Percentiles rank a stretch among this genome's conserved stretches.
phyloP scores from a whole-genome alignment of 2,113 vertebrate genomes.

The Pteruthius melanotis region DNA sequence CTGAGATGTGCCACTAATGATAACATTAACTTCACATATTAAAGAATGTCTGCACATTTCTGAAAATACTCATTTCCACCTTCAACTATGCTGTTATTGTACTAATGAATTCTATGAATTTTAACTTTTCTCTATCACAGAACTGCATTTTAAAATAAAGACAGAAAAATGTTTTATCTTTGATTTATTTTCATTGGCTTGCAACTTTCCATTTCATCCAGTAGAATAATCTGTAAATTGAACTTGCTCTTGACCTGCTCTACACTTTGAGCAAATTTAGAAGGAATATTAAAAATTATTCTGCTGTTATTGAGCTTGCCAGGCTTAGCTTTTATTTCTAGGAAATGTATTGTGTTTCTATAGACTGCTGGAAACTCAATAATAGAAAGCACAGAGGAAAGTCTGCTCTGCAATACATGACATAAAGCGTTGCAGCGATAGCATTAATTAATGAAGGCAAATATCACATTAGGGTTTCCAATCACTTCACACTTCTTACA shows the following conservation, averaged over 20 bases:
- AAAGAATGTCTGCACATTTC: constrained; percentile 54
- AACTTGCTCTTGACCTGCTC: background rate
- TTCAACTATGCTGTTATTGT: background rate
- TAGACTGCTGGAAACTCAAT: background rate
- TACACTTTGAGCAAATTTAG: background rate
- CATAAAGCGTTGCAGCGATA: background rate
- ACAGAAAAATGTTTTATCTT: background rate
- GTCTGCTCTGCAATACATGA: background rate
- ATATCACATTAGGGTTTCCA: background rate
- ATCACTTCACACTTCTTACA: background rate
- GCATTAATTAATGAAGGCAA: background rate
- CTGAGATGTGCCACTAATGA: constrained; percentile 69
- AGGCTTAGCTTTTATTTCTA: background rate
- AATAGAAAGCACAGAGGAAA: background rate
- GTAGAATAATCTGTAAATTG: background rate
- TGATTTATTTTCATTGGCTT: background rate
- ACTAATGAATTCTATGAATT: constrained; percentile 1
- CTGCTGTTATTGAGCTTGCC: background rate
- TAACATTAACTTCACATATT: constrained; percentile 69
- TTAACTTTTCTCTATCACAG: background rate
- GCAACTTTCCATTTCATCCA: background rate
- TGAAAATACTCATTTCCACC: constrained; percentile 44
- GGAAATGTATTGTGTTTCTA: background rate
- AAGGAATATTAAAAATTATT: background rate
- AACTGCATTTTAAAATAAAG: background rate